Evolutionary conservation across 2,113 vertebrate genomes (phyloP), one percentile per base, ranked within the genome.

Genomic region (Reinhardtius hippoglossoides): DNA sequence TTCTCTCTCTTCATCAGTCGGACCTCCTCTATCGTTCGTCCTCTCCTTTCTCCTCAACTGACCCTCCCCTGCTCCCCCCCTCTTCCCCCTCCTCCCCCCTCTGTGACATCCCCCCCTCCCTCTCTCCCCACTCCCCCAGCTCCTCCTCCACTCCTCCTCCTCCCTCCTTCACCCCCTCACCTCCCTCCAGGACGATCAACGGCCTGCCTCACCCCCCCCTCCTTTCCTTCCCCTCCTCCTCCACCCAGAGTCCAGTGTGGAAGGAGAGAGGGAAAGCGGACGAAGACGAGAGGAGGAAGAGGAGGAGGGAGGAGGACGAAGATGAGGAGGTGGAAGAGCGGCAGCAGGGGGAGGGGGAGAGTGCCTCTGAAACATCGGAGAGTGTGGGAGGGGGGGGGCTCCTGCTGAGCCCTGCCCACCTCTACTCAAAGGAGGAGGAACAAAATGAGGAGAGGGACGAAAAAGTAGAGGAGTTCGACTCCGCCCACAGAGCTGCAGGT

Each of bases 261-360:
- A 93, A 88, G 73, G 75, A 82, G 24, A 83, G 76, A 27, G 54
- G 52, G 59, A 55, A 1, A 54, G 24, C n/a, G 23, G 77, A 64
- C 20, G 66, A 80, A 68, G 61, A 55, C 5, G 52, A 65, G 20
- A 67, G 62, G 37, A 73, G 35, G 70, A 87, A 15, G 72, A 88
- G 68, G 82, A 81, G 67, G 69, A 35, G 0, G 27, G 6, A 15
- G 10, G 64, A 52, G 18, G 52, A 23, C 65, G 18, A 21, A 20
- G 71, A 70, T 57, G 58, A 84, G 57, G 73, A 66, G 57, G 58
- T 83, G 54, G 75, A 91, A 76, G 90, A 89, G 75, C 79, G 89
- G n/a, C 89, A 91, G 82, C 91, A 92, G 79, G 92, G 87, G 1
- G 93, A 90, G 56, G 90, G 89, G 0, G 92, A 93, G 55, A 93